Evolutionary conservation across 2,797 vertebrate genomes (phyloP), one percentile per base, ranked within the genome.

Genomic region (Gobio occitaniae): DNA sequence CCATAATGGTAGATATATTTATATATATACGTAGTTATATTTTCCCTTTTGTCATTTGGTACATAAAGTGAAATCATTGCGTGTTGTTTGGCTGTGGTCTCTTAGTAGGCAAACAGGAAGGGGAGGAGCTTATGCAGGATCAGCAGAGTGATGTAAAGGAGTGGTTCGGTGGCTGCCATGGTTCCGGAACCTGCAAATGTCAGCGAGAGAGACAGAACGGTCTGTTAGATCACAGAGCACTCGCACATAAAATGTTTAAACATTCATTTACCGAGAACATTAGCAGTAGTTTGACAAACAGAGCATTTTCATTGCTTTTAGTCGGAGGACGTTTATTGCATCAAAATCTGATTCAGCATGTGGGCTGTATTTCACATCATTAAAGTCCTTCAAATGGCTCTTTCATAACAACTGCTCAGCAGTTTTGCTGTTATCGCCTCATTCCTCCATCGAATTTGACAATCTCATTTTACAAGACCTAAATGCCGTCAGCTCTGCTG

Each of bases 91-190:
- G 88, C 90, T 88, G 87, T 80, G 85, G 92, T 92, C 91, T 88
- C 88, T 96, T 96, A 98, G 92, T 96, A 95, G 86, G 94, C 95
- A 92, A 96, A 87, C 89, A 98, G 89, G 92, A 96, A 92, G 92
- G 91, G 94, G 87, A 97, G 93, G 89, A 97, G 89, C 94, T 94
- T 95, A 95, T 97, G 96, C 91, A 98, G 93, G 86, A 96, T 92
- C 88, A 97, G 89, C 90, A 98, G 94, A 81, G 93, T 91, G 90
- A 96, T 90, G 89, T 92, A 96, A 88, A 97, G 93, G 81, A 97
- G 85, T 0, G 95, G 95, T 84, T 97, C 94, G 84, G 94, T 91
- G 85, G 94, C 93, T 63, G 93, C 94, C 93, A 94, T 92, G 86
- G 94, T 89, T 90, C 94, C 92, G 6, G 95, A 96, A 92, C 96